These are phyloP conservation scores for Pinna nobilis DNA, from an alignment of 1,140 invertebrate species.

Conservation along the genomic window DNA sequence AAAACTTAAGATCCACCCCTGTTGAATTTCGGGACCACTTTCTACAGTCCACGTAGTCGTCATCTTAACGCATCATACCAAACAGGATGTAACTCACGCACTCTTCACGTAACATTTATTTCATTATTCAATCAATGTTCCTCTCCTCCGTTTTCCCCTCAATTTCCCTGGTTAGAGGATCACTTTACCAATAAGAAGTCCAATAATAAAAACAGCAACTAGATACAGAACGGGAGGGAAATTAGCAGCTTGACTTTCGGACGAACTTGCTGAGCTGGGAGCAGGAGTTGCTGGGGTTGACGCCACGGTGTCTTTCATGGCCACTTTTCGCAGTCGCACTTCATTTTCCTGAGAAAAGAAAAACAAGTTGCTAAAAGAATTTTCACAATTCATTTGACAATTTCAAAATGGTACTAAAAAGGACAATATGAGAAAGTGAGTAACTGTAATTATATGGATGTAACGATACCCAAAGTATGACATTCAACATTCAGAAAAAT, in stretches of 20 bases:
- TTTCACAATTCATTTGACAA: background rate
- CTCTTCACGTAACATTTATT: too few species aligned
- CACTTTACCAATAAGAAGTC: slow-evolving; percentile 76
- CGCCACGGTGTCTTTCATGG: slow-evolving; percentile 79
- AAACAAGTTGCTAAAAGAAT: background rate
- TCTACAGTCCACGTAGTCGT: too few species aligned
- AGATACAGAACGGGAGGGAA: slow-evolving; percentile 73
- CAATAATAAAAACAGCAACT: slow-evolving; percentile 74
- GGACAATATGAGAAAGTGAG: too few species aligned
- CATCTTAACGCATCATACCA: too few species aligned
- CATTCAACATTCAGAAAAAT: too few species aligned
- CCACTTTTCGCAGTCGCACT: slow-evolving; percentile 78
- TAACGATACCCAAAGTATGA: too few species aligned
- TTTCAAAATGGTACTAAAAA: background rate
- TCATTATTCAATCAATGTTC: too few species aligned
- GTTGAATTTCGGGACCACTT: too few species aligned
- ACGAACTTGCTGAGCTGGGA: slow-evolving; percentile 13
- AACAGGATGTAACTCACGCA: too few species aligned
- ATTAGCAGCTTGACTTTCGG: slow-evolving; percentile 34
- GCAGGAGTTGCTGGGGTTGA: slow-evolving; percentile 53
- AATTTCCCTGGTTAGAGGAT: slow-evolving; percentile 73
- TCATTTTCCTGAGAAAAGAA: slow-evolving; percentile 73
- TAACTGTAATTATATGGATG: too few species aligned
- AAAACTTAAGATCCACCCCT: too few species aligned
- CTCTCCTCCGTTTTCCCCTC: too few species aligned